Conservation (phyloP, 2,888 invertebrate species). For the Latheticus oryzae region DNA sequence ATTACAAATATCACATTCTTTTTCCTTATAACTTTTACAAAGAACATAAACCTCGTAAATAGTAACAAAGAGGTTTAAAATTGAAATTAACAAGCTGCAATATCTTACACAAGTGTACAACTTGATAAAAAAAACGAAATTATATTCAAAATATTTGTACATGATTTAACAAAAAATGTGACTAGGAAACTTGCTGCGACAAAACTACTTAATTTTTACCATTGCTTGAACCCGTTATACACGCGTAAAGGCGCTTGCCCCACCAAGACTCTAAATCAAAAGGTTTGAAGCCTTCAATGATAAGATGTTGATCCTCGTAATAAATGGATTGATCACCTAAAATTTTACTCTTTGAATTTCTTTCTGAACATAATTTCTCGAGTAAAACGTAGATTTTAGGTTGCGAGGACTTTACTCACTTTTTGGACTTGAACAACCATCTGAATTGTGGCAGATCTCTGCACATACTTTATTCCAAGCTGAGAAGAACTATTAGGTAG, state of each 20-base stretch:
- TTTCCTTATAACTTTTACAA: conserved; percentile 15
- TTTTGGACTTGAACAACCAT: conserved; percentile 67
- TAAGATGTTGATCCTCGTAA: conserved; percentile 77
- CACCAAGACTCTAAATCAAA: conserved; percentile 93
- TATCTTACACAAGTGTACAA: conserved; percentile 27
- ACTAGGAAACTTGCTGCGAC: conserved; percentile 2
- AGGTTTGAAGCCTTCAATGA: conserved; percentile 84
- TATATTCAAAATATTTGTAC: conserved; percentile 23
- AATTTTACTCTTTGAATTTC: too few species aligned
- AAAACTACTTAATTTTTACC: conserved; percentile 58
- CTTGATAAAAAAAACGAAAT: conserved; percentile 18
- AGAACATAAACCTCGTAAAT: conserved; percentile 26
- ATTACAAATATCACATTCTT: conserved; percentile 37
- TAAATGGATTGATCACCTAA: conserved; percentile 66
- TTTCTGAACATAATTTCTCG: neutral
- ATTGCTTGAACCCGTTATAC: conserved; percentile 79
- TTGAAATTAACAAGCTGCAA: conserved; percentile 23
- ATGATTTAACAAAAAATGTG: conserved; percentile 24
- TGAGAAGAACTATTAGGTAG: conserved; percentile 58
- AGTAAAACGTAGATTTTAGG: neutral
- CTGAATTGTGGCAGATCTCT: conserved; percentile 65
- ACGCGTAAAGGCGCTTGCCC: conserved; percentile 87
- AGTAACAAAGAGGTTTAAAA: conserved; percentile 29
- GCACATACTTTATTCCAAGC: conserved; percentile 73
- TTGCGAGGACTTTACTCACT: conserved; percentile 18